Evolutionary conservation across 2,113 vertebrate genomes (phyloP).

Genomic region (Notarius quadriscutis): DNA sequence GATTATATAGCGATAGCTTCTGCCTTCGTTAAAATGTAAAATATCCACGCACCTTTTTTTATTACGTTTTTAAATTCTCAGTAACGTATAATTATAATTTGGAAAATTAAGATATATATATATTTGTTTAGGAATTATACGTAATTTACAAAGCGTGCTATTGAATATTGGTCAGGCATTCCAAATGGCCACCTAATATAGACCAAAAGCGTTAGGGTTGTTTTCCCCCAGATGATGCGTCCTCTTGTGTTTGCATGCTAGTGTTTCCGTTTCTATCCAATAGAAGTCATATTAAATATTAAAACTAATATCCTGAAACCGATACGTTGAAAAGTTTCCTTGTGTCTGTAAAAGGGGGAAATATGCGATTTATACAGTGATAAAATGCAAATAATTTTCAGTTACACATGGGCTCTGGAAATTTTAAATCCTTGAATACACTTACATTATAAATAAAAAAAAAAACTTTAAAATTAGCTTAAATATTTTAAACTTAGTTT

Average conservation of each 20-base stretch:
- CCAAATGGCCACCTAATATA: not conserved
- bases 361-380: too few species aligned
- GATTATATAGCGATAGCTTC: conserved; percentile 65
- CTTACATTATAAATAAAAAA: not conserved
- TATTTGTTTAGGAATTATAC: not conserved
- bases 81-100: too few species aligned
- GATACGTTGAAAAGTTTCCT: not conserved
- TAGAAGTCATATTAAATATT: not conserved
- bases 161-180: conserved; percentile 40
- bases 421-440: not conserved
- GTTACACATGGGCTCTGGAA: not conserved
- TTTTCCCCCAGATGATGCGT: not conserved
- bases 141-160: not conserved
- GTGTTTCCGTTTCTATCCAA: too few species aligned
- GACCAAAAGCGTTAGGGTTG: not conserved
- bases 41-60: not conserved
- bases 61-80: not conserved
- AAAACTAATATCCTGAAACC: not conserved
- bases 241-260: not conserved
- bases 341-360: too few species aligned
- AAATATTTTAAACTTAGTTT: not conserved
- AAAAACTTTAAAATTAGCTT: not conserved
- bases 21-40: conserved; percentile 60
- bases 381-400: not conserved
- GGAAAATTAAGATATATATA: not conserved